phyloP scores from a whole-genome alignment of 2,888 invertebrate genomes.

The Andrena marginata region DNA sequence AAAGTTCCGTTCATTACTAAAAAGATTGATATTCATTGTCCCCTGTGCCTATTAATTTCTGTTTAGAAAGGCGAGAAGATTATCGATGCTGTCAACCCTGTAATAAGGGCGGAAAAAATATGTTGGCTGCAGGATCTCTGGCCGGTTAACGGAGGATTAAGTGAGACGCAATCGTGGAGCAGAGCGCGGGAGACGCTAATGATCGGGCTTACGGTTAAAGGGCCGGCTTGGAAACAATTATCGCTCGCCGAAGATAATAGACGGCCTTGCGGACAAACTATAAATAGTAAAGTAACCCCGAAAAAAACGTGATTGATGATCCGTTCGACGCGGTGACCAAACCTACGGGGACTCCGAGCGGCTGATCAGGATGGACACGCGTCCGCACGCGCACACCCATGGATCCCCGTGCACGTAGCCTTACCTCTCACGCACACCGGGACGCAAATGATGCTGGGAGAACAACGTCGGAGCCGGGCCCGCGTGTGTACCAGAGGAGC shows the following conservation, averaged over 20 bases:
- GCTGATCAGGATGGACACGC: constrained; percentile 71
- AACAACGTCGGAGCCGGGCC: constrained; percentile 34
- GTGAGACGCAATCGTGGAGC: constrained; percentile 52
- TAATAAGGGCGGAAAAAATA: not conserved
- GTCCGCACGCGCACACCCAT: constrained; percentile 46
- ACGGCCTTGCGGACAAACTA: constrained; percentile 73
- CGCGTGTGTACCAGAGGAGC: constrained; percentile 43
- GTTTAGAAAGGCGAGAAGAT: constrained; percentile 11
- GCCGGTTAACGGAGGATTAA: constrained; percentile 27
- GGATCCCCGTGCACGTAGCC: not conserved
- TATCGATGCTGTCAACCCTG: not conserved
- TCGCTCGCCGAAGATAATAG: constrained; percentile 76
- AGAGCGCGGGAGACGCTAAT: constrained; percentile 41
- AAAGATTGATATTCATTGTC: not conserved
- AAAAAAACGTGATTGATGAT: constrained; percentile 74
- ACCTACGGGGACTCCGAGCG: constrained; percentile 63
- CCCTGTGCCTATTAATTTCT: not conserved
- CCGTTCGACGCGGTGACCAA: constrained; percentile 69
- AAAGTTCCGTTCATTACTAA: not conserved
- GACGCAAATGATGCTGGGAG: constrained; percentile 57
- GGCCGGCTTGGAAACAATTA: constrained; percentile 72
- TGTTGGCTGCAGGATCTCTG: not conserved
- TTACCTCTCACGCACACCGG: constrained; percentile 25
- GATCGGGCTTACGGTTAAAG: constrained; percentile 34
- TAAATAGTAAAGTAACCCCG: constrained; percentile 74